Evolutionary conservation across 92 coral and sea anemone species (phyloP).

Genomic region (Zoanthus sansibaricus): DNA sequence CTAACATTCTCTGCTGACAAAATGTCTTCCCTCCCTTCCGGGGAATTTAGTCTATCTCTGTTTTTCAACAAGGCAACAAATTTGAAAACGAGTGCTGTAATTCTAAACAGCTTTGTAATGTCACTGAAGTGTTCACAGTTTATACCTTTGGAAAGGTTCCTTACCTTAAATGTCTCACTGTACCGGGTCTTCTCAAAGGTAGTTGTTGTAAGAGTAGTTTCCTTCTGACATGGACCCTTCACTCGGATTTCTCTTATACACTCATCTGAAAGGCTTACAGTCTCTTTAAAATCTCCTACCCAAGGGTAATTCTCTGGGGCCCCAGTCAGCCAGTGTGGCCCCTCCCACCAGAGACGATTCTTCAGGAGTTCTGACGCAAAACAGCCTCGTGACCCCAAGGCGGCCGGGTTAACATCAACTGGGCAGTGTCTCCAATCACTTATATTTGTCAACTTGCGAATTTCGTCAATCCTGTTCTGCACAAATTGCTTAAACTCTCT

Average conservation of each 20-base stretch:
- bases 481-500: slow-evolving; percentile 58
- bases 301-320: slow-evolving; percentile 7
- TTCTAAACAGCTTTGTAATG: slow-evolving; percentile 48
- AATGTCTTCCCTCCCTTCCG: not conserved
- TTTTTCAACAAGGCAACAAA: slow-evolving; percentile 45
- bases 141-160: slow-evolving; percentile 37
- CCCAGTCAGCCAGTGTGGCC: slow-evolving; percentile 42
- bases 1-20: slow-evolving; percentile 22
- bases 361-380: slow-evolving; percentile 23
- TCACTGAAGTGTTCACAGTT: slow-evolving; percentile 50
- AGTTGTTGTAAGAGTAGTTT: not conserved
- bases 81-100: slow-evolving; percentile 61
- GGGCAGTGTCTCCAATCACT: slow-evolving; percentile 62
- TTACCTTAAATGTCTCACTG: slow-evolving; percentile 6
- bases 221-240: not conserved
- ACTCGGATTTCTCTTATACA: slow-evolving; percentile 16
- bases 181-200: slow-evolving; percentile 1
- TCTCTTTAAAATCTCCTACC: not conserved
- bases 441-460: slow-evolving; percentile 39
- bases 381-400: slow-evolving; percentile 35
- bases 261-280: slow-evolving; percentile 22
- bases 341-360: slow-evolving; percentile 28
- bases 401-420: slow-evolving; percentile 53
- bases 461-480: slow-evolving; percentile 66
- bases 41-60: not conserved